Percentiles rank a stretch among this genome's conserved stretches.
phyloP scores from a whole-genome alignment of 1,140 invertebrate genomes.

The Batillaria attramentaria region DNA sequence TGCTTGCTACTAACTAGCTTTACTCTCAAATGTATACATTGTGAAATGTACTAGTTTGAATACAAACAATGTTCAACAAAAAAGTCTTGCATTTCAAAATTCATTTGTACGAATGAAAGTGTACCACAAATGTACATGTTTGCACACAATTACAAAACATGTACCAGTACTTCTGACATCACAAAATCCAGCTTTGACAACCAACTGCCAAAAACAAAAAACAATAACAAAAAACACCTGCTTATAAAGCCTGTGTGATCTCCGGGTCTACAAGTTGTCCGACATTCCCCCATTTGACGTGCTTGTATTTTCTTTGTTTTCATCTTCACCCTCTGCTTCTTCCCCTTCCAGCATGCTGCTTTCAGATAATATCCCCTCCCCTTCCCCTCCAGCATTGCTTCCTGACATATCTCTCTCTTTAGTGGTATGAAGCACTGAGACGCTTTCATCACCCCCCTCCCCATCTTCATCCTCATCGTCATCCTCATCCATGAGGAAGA shows the following conservation, averaged over 20 bases:
- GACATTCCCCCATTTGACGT: background rate
- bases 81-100: no score
- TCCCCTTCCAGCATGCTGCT: background rate
- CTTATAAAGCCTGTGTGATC: background rate
- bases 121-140: background rate
- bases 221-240: background rate
- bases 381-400: background rate
- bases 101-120: no score
- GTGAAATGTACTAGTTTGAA: no score
- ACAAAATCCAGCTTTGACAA: no score
- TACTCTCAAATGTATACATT: no score
- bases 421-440: background rate
- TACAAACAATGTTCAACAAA: no score
- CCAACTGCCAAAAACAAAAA: background rate
- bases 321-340: conserved; percentile 5
- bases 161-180: no score
- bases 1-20: no score
- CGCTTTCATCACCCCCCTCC: conserved; percentile 2
- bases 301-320: conserved; percentile 29
- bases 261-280: background rate
- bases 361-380: background rate
- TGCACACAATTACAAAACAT: background rate
- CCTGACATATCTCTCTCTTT: background rate
- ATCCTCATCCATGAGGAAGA: conserved; percentile 26
- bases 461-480: conserved; percentile 23